Percentiles rank a stretch among this genome's conserved stretches.
Conservation (phyloP, 2,113 vertebrate species). For the Centropus bengalensis region DNA sequence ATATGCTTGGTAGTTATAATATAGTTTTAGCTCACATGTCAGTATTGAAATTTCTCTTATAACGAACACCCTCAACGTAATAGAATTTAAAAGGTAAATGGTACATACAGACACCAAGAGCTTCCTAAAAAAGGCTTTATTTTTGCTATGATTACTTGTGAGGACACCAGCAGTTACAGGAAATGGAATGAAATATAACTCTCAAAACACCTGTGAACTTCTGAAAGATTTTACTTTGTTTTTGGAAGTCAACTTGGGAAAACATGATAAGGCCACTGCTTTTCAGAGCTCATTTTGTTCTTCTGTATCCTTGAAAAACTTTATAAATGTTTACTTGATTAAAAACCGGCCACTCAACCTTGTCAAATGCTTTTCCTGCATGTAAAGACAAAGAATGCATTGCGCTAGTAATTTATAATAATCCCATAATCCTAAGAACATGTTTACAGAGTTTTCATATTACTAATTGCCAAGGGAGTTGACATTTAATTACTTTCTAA, state of each 20-base stretch:
- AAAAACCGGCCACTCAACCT: conserved; percentile 65
- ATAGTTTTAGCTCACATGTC: background rate
- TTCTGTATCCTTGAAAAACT: conserved; percentile 36
- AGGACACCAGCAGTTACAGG: background rate
- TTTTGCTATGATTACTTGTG: background rate
- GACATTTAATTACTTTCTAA: conserved; percentile 49
- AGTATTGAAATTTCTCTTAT: background rate
- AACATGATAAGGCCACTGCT: background rate
- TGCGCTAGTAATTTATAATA: conserved; percentile 56
- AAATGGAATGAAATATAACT: background rate
- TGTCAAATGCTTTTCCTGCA: conserved; percentile 54
- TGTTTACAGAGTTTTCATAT: conserved; percentile 55
- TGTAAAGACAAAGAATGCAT: conserved; percentile 50
- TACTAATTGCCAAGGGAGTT: conserved; percentile 42
- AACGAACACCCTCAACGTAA: background rate
- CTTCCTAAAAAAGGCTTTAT: background rate
- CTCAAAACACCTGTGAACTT: background rate
- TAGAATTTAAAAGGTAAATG: background rate
- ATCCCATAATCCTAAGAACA: conserved; percentile 55
- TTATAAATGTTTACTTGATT: conserved; percentile 51
- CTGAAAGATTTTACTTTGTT: background rate
- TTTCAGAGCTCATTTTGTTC: conserved; percentile 28
- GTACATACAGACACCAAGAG: background rate
- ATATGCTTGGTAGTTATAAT: fast-evolving
- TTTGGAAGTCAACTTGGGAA: background rate